Percentiles rank a stretch among this genome's conserved stretches.
Evolutionary conservation across 2,888 invertebrate species (phyloP).

Genomic region (Sepioteuthis lessoniana): DNA sequence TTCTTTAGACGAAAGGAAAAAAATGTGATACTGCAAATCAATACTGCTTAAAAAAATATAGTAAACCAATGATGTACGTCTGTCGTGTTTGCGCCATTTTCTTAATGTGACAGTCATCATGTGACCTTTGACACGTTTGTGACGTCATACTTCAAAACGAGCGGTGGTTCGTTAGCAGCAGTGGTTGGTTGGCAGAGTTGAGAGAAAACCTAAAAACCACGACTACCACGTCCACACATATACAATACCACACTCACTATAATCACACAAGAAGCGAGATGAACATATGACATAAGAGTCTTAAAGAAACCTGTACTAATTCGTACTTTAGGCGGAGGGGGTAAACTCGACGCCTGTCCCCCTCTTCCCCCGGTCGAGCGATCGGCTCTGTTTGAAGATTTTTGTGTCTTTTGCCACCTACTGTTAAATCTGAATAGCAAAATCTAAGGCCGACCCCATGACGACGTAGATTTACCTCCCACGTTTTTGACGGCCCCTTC

Average conservation of each 20-base stretch:
- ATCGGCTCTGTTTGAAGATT: neutral
- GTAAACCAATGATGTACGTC: neutral
- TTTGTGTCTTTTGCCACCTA: conserved; percentile 15
- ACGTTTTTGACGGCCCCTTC: neutral
- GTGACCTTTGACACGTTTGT: neutral
- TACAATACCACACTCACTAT: neutral
- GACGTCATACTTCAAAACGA: neutral
- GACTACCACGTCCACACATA: neutral
- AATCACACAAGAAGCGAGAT: no score
- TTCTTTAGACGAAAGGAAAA: no score
- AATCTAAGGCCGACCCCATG: neutral
- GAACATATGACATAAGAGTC: neutral
- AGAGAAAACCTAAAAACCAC: neutral
- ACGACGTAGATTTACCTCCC: neutral
- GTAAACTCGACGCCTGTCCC: neutral
- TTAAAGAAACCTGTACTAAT: neutral
- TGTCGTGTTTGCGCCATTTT: neutral
- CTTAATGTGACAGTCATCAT: no score
- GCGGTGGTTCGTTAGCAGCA: neutral
- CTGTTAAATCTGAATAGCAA: neutral
- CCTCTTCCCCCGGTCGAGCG: neutral
- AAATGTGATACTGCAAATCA: no score
- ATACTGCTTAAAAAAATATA: no score
- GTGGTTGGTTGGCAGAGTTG: neutral
- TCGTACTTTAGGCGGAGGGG: neutral